Base-by-base conservation (phyloP, 2,797 vertebrate genomes). In the Florisuga fusca region DNA sequence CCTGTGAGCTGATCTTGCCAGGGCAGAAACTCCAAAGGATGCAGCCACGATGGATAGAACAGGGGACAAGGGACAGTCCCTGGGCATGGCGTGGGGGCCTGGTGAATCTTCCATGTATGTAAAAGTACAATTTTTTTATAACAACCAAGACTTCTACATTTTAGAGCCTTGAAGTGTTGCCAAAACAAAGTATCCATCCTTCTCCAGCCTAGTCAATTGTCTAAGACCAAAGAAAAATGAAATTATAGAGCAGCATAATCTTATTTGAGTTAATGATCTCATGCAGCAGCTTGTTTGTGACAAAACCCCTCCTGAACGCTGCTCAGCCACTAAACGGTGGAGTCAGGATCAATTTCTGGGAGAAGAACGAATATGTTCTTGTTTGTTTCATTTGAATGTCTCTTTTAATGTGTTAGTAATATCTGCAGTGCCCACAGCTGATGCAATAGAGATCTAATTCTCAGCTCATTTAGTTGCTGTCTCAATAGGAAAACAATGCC, bases 331-430 rank as follows among this genome's bases (percentile, higher is more conserved):
- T 86, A 73, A 71, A 80, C 46, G 61, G 50, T 29, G 50, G 78
- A 54, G 74, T 43, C 58, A 55, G 88, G 87, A 96, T 94, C 88
- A 73, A 43, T 90, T 94, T 89, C 73, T 68, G 88, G 72, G 93
- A 92, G 27, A 61, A 51, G 80, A 88, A 78, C 84, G 87, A 93
- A 88, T 91, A 87, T 33, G 61, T 63, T 95, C 81, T 68, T 88
- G 59, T 93, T 97, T 92, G 59, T 89, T 94, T 94, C 87, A 86
- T 96, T 94, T 90, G 85, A 97, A 94, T 95, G 93, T 94, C 88
- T 76, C 91, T 91, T 94, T 94, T 97, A 97, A 97, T 97, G 93
- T 94, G 93, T 78, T 59, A 59, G 92, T 93, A 94, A 95, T 96
- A 84, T 94, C 93, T 95, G 78, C 51, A 51, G 5, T 96, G 84